Evolutionary conservation across 1,140 invertebrate species (phyloP), one percentile per base, ranked within the genome.

Genomic region (Papilio polyxenes): DNA sequence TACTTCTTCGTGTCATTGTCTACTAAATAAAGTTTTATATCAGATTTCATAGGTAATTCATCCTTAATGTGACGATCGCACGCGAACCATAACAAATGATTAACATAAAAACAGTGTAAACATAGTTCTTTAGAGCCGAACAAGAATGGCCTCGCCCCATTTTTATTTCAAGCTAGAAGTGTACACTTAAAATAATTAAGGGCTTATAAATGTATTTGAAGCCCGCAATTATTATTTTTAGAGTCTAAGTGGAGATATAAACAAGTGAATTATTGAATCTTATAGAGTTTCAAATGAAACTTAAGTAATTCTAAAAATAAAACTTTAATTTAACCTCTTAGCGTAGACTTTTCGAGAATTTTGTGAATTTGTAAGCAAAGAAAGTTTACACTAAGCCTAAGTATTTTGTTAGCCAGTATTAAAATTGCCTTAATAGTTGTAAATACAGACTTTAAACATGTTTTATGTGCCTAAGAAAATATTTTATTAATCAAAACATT

Each of bases 71-170:
- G 20, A 37, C 4, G 44, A 23, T 1, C 13, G 23, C 75, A 77
- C 75, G 75, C 75, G 23, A 77, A 6, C 20, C 48, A 15, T 53
- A 31, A 56, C 6, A 37, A 76, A 76, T 76, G 5, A 37, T 76
- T 77, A 53, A 7, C 49, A 53, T 51, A 31, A 77, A 76, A 77
- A 10, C 20, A 53, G 13, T 77, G 75, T 77, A 77, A 77, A 77
- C 75, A 77, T 37, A 7, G 17, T 48, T 10, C 2, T 75, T 15
- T 77, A 37, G 48, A n/a, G 13, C 9, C 4, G 0, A 0, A 23
- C 0, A 75, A 49, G 74, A 15, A 17, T 8, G 5, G 17, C 17
- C 40, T 15, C 13, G 31, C 31, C 23, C 10, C 23, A 2, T 15
- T 11, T 72, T 40, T 37, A 40, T 37, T 37, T 20, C 7, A 59